phyloP scores from a whole-genome alignment of 2,888 invertebrate species.

The Hirtodrosophila duncani region DNA sequence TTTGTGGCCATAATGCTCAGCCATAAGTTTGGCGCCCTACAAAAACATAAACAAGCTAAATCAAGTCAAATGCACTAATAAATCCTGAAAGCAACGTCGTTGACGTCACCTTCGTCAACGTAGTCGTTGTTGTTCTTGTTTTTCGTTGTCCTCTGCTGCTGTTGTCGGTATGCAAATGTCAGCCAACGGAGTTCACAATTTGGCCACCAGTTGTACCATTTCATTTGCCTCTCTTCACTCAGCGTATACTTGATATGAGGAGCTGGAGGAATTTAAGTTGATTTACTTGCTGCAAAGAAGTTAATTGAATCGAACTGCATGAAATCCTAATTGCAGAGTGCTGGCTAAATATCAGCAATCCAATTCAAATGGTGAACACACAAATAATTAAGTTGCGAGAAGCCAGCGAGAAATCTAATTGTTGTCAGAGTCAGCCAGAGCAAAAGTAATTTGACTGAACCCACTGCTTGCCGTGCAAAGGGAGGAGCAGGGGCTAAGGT shows the following conservation, averaged over 20 bases:
- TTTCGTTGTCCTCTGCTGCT: slow-evolving; percentile 4
- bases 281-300: slow-evolving; percentile 49
- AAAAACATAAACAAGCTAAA: slow-evolving; percentile 77
- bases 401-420: slow-evolving; percentile 44
- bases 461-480: slow-evolving; percentile 12
- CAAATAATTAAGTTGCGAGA: slow-evolving; percentile 58
- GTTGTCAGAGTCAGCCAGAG: slow-evolving; percentile 24
- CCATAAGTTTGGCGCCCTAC: slow-evolving; percentile 67
- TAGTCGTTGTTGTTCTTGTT: neutral
- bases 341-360: slow-evolving; percentile 12
- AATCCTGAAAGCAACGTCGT: slow-evolving; percentile 61
- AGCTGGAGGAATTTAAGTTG: slow-evolving; percentile 53
- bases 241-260: slow-evolving; percentile 41
- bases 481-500: neutral
- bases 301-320: slow-evolving; percentile 28
- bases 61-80: slow-evolving; percentile 76
- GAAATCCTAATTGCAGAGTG: slow-evolving; percentile 35
- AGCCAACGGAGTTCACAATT: slow-evolving; percentile 7
- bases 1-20: slow-evolving; percentile 66
- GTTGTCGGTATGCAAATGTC: slow-evolving; percentile 53
- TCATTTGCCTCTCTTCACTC: slow-evolving; percentile 19
- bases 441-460: slow-evolving; percentile 44
- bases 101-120: slow-evolving; percentile 33
- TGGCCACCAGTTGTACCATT: neutral
- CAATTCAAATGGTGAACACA: slow-evolving; percentile 61